Evolutionary conservation across 2,888 invertebrate genomes (phyloP).

Genomic region (Sarcophaga caerulescens): DNA sequence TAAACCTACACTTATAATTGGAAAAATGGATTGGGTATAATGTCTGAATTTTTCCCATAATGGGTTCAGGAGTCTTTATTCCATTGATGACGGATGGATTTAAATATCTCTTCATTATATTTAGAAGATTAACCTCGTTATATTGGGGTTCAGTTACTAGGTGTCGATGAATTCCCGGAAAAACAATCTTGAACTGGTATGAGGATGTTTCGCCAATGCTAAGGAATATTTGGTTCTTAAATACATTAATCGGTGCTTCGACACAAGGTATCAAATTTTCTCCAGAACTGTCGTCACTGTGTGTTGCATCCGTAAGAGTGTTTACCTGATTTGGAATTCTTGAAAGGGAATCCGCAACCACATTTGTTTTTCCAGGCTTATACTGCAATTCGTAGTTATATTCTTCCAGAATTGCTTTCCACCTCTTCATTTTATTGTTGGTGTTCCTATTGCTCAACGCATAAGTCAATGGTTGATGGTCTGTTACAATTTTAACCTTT

Average conservation of each 20-base stretch:
- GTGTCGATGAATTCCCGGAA: slow-evolving; percentile 61
- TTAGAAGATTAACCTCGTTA: not conserved
- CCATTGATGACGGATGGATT: slow-evolving; percentile 48
- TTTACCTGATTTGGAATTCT: not conserved
- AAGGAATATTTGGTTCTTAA: slow-evolving; percentile 60
- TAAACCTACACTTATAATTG: too few relatives aligned
- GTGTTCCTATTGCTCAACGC: too few relatives aligned
- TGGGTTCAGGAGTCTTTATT: slow-evolving; percentile 36
- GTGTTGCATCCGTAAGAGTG: not conserved
- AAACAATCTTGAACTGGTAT: slow-evolving; percentile 53
- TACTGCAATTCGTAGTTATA: too few relatives aligned
- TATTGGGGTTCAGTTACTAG: slow-evolving; percentile 36
- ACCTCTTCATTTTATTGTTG: too few relatives aligned
- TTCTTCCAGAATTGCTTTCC: too few relatives aligned
- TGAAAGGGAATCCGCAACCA: too few relatives aligned
- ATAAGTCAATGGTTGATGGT: too few relatives aligned
- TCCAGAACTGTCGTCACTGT: slow-evolving; percentile 64
- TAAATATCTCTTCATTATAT: not conserved
- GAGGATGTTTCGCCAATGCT: slow-evolving; percentile 32
- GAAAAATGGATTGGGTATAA: slow-evolving; percentile 42
- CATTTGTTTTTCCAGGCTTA: too few relatives aligned
- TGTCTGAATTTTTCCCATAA: slow-evolving; percentile 23
- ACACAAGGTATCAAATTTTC: too few relatives aligned
- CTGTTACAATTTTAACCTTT: too few relatives aligned
- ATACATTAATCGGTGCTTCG: too few relatives aligned